These are phyloP conservation scores for Oscheius sp. DNA, from an alignment of 2,888 invertebrate species.

Conservation along the genomic window DNA sequence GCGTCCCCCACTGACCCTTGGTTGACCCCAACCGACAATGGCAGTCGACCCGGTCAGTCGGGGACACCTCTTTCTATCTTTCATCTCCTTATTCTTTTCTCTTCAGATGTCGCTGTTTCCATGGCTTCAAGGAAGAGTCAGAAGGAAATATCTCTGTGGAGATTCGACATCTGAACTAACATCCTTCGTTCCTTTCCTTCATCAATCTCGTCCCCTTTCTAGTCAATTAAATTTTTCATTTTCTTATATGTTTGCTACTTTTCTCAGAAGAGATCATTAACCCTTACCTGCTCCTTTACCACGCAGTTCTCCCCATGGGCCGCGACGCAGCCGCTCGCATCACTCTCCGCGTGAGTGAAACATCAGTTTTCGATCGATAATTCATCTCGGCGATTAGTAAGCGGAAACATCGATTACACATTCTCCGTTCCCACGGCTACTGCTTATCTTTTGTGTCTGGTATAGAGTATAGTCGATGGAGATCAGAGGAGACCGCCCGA, in stretches of 20 bases:
- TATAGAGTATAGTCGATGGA: too few species aligned
- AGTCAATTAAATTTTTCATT: background rate
- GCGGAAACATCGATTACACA: background rate
- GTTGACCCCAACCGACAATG: constrained; percentile 15
- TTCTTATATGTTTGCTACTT: background rate
- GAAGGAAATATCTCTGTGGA: constrained; percentile 50
- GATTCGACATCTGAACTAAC: constrained; percentile 15
- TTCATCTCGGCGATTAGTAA: background rate
- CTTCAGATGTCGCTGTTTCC: constrained; percentile 51
- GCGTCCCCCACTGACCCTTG: constrained; percentile 17
- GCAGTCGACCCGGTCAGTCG: constrained; percentile 5
- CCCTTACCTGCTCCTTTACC: background rate
- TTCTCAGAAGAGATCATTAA: background rate
- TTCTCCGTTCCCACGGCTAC: background rate
- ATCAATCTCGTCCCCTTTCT: background rate
- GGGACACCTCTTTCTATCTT: background rate
- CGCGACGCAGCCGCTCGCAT: constrained; percentile 20
- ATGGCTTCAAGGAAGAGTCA: constrained; percentile 54
- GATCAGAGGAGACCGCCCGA: too few species aligned
- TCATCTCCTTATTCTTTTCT: background rate
- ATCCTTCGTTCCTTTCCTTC: background rate
- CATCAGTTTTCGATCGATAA: constrained; percentile 26
- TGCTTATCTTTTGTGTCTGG: too few species aligned
- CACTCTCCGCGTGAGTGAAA: constrained; percentile 22
- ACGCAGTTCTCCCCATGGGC: background rate